Conservation (phyloP, 2,797 vertebrate genomes). For the Halcyon leucocephala region DNA sequence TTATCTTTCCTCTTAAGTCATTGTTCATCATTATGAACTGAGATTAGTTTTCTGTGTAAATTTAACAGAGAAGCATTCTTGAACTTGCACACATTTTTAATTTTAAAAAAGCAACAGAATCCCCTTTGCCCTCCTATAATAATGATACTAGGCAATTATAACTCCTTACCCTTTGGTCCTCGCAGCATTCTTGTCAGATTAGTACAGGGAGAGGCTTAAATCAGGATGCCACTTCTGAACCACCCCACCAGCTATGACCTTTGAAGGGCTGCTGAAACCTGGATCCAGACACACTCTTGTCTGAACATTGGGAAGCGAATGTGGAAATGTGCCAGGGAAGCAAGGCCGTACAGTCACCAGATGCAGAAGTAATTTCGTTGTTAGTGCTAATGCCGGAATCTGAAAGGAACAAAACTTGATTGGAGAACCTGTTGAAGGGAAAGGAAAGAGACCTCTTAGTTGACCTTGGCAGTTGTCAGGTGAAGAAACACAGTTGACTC, state of each 20-base stretch:
- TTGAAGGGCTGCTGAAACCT: background rate
- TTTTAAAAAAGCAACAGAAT: conserved; percentile 32
- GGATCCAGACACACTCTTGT: background rate
- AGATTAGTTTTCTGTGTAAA: conserved; percentile 55
- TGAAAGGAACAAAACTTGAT: background rate
- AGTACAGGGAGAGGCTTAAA: conserved; percentile 31
- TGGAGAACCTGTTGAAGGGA: background rate
- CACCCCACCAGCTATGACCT: background rate
- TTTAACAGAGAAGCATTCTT: conserved; percentile 51
- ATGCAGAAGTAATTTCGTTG: conserved; percentile 11
- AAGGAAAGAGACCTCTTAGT: background rate
- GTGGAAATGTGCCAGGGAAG: background rate
- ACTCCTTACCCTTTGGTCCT: conserved; percentile 59
- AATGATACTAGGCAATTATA: conserved; percentile 33
- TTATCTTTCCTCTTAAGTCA: conserved; percentile 66
- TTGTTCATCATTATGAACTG: conserved; percentile 53
- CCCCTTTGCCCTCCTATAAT: conserved; percentile 28
- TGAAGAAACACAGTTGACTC: background rate
- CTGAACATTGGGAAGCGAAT: fast-evolving
- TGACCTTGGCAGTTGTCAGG: conserved; percentile 15
- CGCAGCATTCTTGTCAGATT: conserved; percentile 45
- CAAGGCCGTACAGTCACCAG: background rate
- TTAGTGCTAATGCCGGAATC: background rate
- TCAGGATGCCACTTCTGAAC: conserved; percentile 4
- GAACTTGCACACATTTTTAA: conserved; percentile 66